Evolutionary conservation across 1,140 invertebrate genomes (phyloP).

Genomic region (Cotesia glomerata): DNA sequence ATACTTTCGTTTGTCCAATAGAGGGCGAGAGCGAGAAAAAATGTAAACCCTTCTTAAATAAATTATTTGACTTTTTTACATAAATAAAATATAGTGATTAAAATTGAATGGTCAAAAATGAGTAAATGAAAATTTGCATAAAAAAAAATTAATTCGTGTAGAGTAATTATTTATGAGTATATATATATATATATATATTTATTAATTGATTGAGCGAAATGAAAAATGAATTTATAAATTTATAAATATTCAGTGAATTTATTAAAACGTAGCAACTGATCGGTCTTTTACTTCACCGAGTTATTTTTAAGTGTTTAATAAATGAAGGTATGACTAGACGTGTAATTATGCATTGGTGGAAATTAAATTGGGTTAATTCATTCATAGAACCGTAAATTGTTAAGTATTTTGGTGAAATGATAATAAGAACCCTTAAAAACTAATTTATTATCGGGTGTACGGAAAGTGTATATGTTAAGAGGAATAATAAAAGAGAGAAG

Average conservation of each 20-base stretch:
- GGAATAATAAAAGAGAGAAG: not conserved
- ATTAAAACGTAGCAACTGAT: not conserved
- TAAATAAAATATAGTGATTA: not conserved
- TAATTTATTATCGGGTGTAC: constrained; percentile 1
- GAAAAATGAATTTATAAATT: not conserved
- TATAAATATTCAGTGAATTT: too few relatives aligned
- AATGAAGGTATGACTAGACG: not conserved
- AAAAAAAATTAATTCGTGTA: not conserved
- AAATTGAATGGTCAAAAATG: not conserved
- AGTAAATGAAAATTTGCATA: not conserved
- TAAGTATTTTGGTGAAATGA: constrained; percentile 24
- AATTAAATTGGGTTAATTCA: constrained; percentile 30
- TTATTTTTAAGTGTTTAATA: not conserved
- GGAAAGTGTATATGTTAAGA: not conserved
- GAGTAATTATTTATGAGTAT: not conserved
- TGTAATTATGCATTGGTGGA: constrained; percentile 1
- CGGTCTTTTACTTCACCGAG: not conserved
- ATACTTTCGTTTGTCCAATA: too few relatives aligned
- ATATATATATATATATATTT: not conserved
- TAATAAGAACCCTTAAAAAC: constrained; percentile 16
- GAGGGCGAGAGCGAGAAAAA: too few relatives aligned
- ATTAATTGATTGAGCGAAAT: not conserved
- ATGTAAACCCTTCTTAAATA: too few relatives aligned
- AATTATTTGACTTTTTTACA: too few relatives aligned
- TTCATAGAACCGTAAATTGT: constrained; percentile 22